These are phyloP conservation scores for Andrena dorsata DNA, from an alignment of 2,888 invertebrate species.

Conservation along the genomic window DNA sequence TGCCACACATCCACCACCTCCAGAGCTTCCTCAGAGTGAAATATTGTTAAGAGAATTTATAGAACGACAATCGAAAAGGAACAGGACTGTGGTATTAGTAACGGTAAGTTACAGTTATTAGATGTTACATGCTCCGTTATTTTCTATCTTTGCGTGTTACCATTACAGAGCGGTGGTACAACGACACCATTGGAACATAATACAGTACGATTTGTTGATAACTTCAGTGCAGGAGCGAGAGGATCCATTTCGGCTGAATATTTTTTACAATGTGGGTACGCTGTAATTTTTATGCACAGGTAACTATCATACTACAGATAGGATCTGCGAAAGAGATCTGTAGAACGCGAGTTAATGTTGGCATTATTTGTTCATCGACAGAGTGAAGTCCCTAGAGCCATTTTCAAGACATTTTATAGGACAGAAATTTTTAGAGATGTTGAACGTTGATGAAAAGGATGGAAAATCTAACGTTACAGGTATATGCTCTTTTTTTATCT, in stretches of 20 bases:
- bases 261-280: constrained; percentile 94
- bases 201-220: constrained; percentile 99
- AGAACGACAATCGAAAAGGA: constrained; percentile 89
- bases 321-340: background rate
- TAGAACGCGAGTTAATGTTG: background rate
- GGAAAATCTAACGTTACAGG: constrained; percentile 89
- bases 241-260: constrained; percentile 98
- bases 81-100: constrained; percentile 91
- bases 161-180: constrained; percentile 94
- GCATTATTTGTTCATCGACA: constrained; percentile 62
- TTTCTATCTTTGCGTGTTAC: background rate
- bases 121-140: constrained; percentile 3
- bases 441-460: constrained; percentile 88
- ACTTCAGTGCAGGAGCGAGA: constrained; percentile 98
- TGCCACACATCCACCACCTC: constrained; percentile 91
- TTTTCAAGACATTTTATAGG: constrained; percentile 95
- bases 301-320: constrained; percentile 61
- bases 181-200: constrained; percentile 98
- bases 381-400: constrained; percentile 95
- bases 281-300: constrained; percentile 96
- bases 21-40: constrained; percentile 91
- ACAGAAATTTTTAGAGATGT: constrained; percentile 92
- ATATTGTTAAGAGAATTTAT: constrained; percentile 91
- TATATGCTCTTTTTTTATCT: constrained; percentile 71
- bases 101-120: constrained; percentile 87